phyloP scores from a whole-genome alignment of 2,888 invertebrate genomes.

The Ypsolopha scabrella region DNA sequence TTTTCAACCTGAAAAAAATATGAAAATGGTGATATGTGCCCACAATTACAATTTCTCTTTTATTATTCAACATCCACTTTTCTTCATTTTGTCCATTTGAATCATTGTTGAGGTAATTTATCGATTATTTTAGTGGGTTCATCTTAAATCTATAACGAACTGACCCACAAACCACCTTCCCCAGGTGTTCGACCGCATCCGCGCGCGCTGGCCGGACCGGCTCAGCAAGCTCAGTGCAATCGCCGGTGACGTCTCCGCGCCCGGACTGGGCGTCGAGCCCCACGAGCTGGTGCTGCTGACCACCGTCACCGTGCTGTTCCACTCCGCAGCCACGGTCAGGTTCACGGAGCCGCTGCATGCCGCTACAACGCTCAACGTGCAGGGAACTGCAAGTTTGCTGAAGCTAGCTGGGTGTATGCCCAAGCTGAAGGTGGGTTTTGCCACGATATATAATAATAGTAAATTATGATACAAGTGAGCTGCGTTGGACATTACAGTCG shows the following conservation, averaged over 20 bases:
- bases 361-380: slow-evolving; percentile 90
- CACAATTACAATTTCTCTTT: no score
- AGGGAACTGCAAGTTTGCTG: slow-evolving; percentile 87
- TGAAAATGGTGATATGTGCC: no score
- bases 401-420: slow-evolving; percentile 86
- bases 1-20: no score
- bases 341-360: slow-evolving; percentile 93
- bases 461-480: no score
- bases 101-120: no score
- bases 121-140: no score
- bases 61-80: no score
- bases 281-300: slow-evolving; percentile 74
- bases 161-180: not conserved
- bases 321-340: slow-evolving; percentile 95
- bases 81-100: no score
- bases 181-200: slow-evolving; percentile 79
- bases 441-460: no score
- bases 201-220: slow-evolving; percentile 72
- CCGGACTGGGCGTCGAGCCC: slow-evolving; percentile 76
- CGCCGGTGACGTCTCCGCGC: slow-evolving; percentile 81
- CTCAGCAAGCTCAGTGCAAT: slow-evolving; percentile 78
- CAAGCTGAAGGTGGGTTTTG: slow-evolving; percentile 71
- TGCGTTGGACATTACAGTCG: no score
- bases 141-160: no score
- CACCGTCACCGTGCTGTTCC: slow-evolving; percentile 88